Percentiles rank a stretch among this genome's conserved stretches.
Evolutionary conservation across 2,113 vertebrate genomes (phyloP).

Genomic region (Gasterosteus aculeatus): DNA sequence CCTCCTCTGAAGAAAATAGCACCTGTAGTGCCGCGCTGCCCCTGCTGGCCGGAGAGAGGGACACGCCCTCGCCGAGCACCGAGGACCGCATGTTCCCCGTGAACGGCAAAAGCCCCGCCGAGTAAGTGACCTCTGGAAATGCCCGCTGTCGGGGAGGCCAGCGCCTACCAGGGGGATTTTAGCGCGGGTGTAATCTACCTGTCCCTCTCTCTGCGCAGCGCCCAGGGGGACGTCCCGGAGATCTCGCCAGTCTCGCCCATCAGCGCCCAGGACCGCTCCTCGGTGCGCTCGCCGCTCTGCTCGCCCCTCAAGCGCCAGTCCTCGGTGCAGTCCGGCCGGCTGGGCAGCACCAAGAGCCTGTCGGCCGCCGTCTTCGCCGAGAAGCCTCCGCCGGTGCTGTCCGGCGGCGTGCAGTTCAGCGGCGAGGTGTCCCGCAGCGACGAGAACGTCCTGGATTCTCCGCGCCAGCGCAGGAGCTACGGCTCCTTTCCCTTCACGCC

Average conservation of each 20-base stretch:
- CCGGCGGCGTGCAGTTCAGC: slow-evolving; percentile 92
- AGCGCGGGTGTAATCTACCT: background rate
- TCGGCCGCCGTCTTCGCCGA: slow-evolving; percentile 92
- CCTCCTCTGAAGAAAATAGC: slow-evolving; percentile 94
- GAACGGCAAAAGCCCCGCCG: slow-evolving; percentile 81
- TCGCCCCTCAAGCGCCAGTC: slow-evolving; percentile 93
- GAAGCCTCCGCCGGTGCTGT: slow-evolving; percentile 82
- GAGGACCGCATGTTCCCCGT: slow-evolving; percentile 83
- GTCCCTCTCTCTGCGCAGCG: slow-evolving; percentile 69
- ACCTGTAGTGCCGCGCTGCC: slow-evolving; percentile 93
- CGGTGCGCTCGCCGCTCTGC: slow-evolving; percentile 89
- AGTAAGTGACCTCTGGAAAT: slow-evolving; percentile 77
- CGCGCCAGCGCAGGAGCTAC: slow-evolving; percentile 93
- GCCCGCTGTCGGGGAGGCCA: background rate
- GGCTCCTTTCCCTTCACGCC: slow-evolving; percentile 96
- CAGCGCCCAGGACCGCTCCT: slow-evolving; percentile 83
- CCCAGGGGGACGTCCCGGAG: slow-evolving; percentile 80
- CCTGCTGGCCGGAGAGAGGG: slow-evolving; percentile 90
- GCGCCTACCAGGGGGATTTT: background rate
- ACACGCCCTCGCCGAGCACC: slow-evolving; percentile 86
- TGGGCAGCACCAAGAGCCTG: slow-evolving; percentile 96
- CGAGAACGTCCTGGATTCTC: slow-evolving; percentile 94
- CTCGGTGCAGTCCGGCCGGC: slow-evolving; percentile 89
- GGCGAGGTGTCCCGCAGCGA: slow-evolving; percentile 95
- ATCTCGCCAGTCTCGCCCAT: slow-evolving; percentile 86